phyloP scores from a whole-genome alignment of 2,113 vertebrate species.

The Polypterus senegalus region DNA sequence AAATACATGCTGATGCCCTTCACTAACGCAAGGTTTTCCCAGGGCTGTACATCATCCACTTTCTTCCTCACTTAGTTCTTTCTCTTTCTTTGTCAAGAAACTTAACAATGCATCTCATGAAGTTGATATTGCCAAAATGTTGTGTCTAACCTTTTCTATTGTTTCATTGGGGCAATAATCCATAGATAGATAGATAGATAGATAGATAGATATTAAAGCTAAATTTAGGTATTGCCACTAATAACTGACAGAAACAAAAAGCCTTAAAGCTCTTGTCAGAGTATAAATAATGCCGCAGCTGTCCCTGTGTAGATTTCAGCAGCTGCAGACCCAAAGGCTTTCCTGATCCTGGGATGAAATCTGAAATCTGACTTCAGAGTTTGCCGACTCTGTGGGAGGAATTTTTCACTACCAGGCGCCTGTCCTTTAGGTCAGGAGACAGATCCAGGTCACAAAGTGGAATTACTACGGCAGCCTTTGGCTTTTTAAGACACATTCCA shows the following conservation, averaged over 20 bases:
- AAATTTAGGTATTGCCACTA: too few species aligned
- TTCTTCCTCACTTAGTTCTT: too few species aligned
- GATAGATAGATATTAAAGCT: neutral
- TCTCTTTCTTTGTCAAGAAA: too few species aligned
- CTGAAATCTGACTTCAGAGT: constrained; percentile 16
- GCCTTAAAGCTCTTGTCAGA: constrained; percentile 18
- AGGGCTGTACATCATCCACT: too few species aligned
- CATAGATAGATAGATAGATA: too few species aligned
- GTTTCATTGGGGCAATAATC: too few species aligned
- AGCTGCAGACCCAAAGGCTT: constrained; percentile 1
- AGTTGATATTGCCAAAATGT: too few species aligned
- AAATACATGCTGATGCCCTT: too few species aligned
- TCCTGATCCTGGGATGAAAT: constrained; percentile 18
- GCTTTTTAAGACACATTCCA: neutral
- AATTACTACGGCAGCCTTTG: neutral
- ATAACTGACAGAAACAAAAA: too few species aligned
- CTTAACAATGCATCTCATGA: too few species aligned
- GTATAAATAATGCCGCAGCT: constrained; percentile 33
- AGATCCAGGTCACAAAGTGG: neutral
- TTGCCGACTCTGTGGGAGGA: constrained; percentile 25
- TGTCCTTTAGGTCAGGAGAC: constrained; percentile 5
- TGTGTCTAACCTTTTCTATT: too few species aligned
- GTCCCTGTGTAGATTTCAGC: constrained; percentile 25
- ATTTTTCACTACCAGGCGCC: constrained; percentile 3
- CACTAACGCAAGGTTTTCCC: too few species aligned